Base-by-base conservation (phyloP, 2,888 invertebrate genomes). In the Tachina grossa region DNA sequence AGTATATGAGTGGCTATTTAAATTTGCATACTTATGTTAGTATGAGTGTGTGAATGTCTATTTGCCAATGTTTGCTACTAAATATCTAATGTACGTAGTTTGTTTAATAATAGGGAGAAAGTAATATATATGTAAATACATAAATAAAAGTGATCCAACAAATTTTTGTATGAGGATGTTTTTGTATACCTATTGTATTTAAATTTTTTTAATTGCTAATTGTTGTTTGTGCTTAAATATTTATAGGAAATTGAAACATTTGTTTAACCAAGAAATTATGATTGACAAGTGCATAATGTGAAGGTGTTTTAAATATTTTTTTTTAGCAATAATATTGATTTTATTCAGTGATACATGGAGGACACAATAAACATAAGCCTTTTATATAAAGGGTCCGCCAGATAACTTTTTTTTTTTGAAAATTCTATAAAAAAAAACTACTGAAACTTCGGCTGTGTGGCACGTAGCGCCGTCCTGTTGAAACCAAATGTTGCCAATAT, bases 101-200 rank as follows among this genome's bases (percentile, higher is more conserved):
- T 69, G 39, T 41, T 69, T 82, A 61, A 41, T 41, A 63, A 82
- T 57, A 43, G 69, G 55, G 75, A 76, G 76, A 83, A 77, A 83
- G 82, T 83, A 83, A 74, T 22, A 55, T 10, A 22, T 22, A 22
- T 2, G 2, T 22, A 55, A 55, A 57, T n/a, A 53, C 19, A 57
- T 41, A 31, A 79, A 78, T 39, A 53, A 69, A 66, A 63, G 13
- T 22, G 76, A 65, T 69, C 31, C 53, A 63, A 79, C 16, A 71
- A 53, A 41, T 43, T 13, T 41, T 9, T 11, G 16, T 9, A 71
- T 43, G 14, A 65, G 72, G 19, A 57, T 31, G 11, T 45, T 49
- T 59, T 41, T 51, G 11, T 31, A 14, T 41, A 9, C 43, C 43
- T 22, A 14, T 9, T 9, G 4, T 31, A 31, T 31, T 31, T 31